Evolutionary conservation across 2,888 invertebrate genomes (phyloP), one percentile per base, ranked within the genome.

Genomic region (Parasteatoda lunata): DNA sequence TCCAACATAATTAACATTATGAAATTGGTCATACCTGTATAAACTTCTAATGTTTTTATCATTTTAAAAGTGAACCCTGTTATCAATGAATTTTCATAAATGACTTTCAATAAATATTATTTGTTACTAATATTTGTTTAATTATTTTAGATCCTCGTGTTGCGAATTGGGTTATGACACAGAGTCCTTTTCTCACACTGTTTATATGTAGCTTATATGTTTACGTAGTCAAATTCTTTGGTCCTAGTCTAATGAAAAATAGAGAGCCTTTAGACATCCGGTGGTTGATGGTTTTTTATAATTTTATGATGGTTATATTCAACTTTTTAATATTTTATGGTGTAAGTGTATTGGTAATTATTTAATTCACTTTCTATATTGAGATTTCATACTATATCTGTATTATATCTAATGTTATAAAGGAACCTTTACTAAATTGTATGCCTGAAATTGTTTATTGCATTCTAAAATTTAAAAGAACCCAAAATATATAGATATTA

Each of bases 191-290:
- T 68, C 89, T 90, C 15, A 90, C 90, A 13, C 75, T 90, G 9
- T 69, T 78, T 8, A 88, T 90, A 48, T 90, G 90, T 72, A 82
- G 90, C 59, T 88, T 88, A 8, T 90, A 90, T 83, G 90, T 90
- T 30, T 89, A 84, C 79, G 84, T 89, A 54, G 90, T 90, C 1
- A 90, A 90, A 87, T 83, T 94, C 84, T 92, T 97, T 90, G 97
- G 97, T 88, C 98, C 98, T 79, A 93, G 94, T 91, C 92, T 97
- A 84, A 98, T 98, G 98, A 96, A 95, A 90, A 96, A 97, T 92
- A 94, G 97, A 89, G 96, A 97, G 93, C 96, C 98, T 70, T 95
- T 96, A 93, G 95, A 97, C 91, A 93, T 98, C 89, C 94, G 96
- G 90, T 94, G 94, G 90, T 92, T 96, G 84, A 94, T 98, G 91